Conservation (phyloP, 2,797 vertebrate species). For the Pangasius larnaudii region DNA sequence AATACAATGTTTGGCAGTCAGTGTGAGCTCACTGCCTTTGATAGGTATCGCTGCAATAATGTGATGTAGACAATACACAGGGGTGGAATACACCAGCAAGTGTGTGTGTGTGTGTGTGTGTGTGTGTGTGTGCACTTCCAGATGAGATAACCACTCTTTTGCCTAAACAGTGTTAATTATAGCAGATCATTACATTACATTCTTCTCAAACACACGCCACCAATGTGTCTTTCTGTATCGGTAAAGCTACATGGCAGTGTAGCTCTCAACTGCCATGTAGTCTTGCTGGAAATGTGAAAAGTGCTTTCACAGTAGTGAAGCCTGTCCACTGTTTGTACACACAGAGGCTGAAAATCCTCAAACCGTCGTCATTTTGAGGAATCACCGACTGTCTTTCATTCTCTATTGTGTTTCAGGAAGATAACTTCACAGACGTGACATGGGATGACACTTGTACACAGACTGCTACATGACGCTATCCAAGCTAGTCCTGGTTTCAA, state of each 20-base stretch:
- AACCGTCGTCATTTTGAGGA: conserved; percentile 34
- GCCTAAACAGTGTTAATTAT: conserved; percentile 56
- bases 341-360: conserved; percentile 9
- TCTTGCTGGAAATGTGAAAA: not conserved
- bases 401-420: conserved; percentile 53
- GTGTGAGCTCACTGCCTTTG: conserved; percentile 37
- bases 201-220: not conserved
- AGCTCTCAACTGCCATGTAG: not conserved
- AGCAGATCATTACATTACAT: not conserved
- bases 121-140: not conserved
- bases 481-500: conserved; percentile 62
- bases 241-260: not conserved
- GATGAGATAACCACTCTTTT: not conserved
- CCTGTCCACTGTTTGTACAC: conserved; percentile 25
- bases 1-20: not conserved
- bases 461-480: conserved; percentile 44
- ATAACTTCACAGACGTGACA: conserved; percentile 57
- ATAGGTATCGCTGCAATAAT: conserved; percentile 65
- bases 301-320: conserved; percentile 19
- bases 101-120: not conserved
- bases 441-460: conserved; percentile 56
- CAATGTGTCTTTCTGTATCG: not conserved
- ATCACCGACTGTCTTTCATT: conserved; percentile 42
- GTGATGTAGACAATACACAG: conserved; percentile 59
- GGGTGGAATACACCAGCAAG: not conserved